Base-by-base conservation (phyloP, 2,797 vertebrate genomes). In the Serranus cabrilla region DNA sequence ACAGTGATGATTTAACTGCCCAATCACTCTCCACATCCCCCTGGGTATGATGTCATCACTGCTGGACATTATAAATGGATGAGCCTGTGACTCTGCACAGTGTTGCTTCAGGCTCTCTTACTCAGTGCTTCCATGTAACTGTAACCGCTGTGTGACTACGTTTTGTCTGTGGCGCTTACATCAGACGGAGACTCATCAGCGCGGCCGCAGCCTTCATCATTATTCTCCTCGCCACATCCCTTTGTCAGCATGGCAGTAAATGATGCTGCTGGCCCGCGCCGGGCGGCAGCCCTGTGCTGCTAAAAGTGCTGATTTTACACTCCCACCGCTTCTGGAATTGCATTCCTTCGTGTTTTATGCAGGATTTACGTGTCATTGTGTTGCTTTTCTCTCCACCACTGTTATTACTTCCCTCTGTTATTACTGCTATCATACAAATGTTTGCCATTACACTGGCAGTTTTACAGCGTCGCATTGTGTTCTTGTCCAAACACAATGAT, bases 21-120 rank as follows among this genome's bases (percentile, higher is more conserved):
- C 55, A 50, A 40, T 89, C 79, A 62, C 42, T 87, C 76, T 12
- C 82, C 81, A 54, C 66, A 52, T 31, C 71, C 71, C 54, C 61
- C 27, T 51, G 65, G 67, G 34, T 61, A 34, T 92, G 88, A 93
- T 85, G 87, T 91, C 89, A 90, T 84, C 78, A 70, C 69, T 18
- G 64, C 66, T 55, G 82, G 49, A 60, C 83, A 69, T 87, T 80
- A 81, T 40, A 74, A 82, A 91, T 82, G 75, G 80, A 82, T 73
- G 82, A 87, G 78, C 9, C 60, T 56, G 84, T 82, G 86, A 81
- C 76, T 82, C 77, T 69, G 57, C 71, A 18, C 12, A 5, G 46
- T 18, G 63, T 61, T 59, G 40, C 69, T 74, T 62, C 17, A n/a
- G 71, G 65, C 64, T 42, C 40, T 84, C 68, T 87, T 70, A 87